Evolutionary conservation across 1,140 invertebrate species (phyloP).

Genomic region (Mya arenaria): DNA sequence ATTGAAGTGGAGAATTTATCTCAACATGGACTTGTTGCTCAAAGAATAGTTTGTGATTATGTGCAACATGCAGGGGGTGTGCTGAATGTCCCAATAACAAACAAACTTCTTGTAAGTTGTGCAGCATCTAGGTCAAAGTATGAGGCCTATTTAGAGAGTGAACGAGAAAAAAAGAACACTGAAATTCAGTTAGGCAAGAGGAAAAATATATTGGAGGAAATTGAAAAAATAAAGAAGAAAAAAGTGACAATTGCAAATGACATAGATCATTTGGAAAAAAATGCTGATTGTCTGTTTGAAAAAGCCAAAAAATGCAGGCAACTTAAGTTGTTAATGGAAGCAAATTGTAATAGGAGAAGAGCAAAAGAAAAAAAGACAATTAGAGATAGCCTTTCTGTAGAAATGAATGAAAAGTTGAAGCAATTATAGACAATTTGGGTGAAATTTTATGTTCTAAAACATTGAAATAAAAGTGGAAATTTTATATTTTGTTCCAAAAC

Average conservation of each 20-base stretch:
- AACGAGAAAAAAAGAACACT: slow-evolving; percentile 18
- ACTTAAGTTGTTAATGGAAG: too few relatives aligned
- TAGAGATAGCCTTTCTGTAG: too few relatives aligned
- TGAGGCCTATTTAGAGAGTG: neutral
- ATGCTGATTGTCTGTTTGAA: neutral
- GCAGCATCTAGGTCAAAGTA: slow-evolving; percentile 1
- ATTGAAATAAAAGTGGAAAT: too few relatives aligned
- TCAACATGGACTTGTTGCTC: slow-evolving; percentile 55
- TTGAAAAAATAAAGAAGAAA: slow-evolving; percentile 22
- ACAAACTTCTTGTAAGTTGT: neutral
- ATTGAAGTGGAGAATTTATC: slow-evolving; percentile 59
- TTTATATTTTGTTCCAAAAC: too few relatives aligned
- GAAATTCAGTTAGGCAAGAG: neutral
- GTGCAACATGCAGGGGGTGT: slow-evolving; percentile 29
- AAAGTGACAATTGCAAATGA: slow-evolving; percentile 7
- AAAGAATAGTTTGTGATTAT: slow-evolving; percentile 54
- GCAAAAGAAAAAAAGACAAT: too few relatives aligned
- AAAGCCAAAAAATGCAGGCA: too few relatives aligned
- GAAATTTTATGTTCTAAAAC: too few relatives aligned
- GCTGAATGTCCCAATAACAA: slow-evolving; percentile 15
- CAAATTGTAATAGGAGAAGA: too few relatives aligned
- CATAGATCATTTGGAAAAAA: neutral
- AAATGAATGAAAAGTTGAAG: too few relatives aligned
- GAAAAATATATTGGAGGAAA: neutral
- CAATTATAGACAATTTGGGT: too few relatives aligned